Evolutionary conservation across 2,113 vertebrate species (phyloP), one percentile per base, ranked within the genome.

Genomic region (Podiceps cristatus): DNA sequence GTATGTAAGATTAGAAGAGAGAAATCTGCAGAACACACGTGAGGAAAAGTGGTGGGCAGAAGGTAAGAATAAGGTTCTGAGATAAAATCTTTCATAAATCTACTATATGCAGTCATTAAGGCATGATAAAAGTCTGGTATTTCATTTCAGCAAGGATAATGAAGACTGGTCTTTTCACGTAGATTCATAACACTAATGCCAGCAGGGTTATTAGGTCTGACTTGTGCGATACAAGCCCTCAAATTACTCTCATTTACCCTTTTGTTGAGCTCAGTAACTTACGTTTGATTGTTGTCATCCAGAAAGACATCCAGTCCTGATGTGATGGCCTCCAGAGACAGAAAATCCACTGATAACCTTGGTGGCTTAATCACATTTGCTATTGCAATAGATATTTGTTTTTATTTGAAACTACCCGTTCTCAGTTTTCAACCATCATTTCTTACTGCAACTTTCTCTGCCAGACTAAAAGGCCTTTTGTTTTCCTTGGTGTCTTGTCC

Each of bases 141-240:
- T 97, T 95, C 31, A 67, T 75, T 95, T 96, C 83, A 68, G 47
- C 31, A 68, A 66, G 20, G 56, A 64, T 88, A 80, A 71, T 31
- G 44, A 92, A 59, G 56, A 83, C 19, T 60, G 62, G 10, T 7
- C 40, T 77, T 92, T 93, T 66, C 45, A 75, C 35, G n/a, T 3
- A 86, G 56, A 72, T 95, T 86, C 55, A 18, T 74, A 55, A 11
- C 23, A 67, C 60, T 53, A 18, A 53, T 49, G 60, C 68, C 44
- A 45, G 60, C 64, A 47, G 20, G 52, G 18, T 90, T 88, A 40
- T 56, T 74, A 75, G 28, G 16, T 81, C 45, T 71, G 62, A 63
- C 11, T 83, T 64, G 23, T 49, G 25, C 0, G 1, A 62, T 73
- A 33, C n/a, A 56, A 82, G 29, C 53, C 49, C 40, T 72, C 84